A percentile compares a stretch with the other conserved stretches of the same genome.
phyloP scores from a whole-genome alignment of 2,797 vertebrate species.

The Xiphophorus birchmanni region DNA sequence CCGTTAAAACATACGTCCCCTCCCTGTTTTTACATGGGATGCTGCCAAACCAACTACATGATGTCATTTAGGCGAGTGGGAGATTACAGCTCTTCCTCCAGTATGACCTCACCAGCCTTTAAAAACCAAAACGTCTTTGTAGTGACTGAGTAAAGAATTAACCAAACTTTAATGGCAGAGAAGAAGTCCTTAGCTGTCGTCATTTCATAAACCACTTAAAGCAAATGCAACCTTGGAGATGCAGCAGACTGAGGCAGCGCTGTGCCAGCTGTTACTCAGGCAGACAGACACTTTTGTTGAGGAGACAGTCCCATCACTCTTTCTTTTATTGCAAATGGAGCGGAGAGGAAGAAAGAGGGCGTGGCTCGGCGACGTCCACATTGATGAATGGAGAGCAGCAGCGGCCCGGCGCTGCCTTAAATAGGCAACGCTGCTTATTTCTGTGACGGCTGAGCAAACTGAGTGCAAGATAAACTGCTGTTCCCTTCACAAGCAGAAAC shows the following conservation, averaged over 20 bases:
- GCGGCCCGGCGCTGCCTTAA: conserved; percentile 61
- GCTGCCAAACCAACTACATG: conserved; percentile 68
- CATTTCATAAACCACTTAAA: conserved; percentile 18
- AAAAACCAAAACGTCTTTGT: conserved; percentile 28
- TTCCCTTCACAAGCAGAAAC: not conserved
- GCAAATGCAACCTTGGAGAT: not conserved
- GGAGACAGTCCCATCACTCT: conserved; percentile 41
- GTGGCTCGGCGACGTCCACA: conserved; percentile 20
- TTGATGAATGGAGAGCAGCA: conserved; percentile 48
- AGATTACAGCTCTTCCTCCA: conserved; percentile 42
- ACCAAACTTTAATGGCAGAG: conserved; percentile 16
- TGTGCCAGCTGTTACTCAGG: conserved; percentile 30
- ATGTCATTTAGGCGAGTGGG: conserved; percentile 63
- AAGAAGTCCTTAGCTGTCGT: not conserved
- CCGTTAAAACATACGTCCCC: conserved; percentile 33
- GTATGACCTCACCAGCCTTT: conserved; percentile 66
- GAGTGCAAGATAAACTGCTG: conserved; percentile 18
- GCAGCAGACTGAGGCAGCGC: conserved; percentile 11
- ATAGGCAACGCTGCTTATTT: conserved; percentile 72
- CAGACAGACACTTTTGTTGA: conserved; percentile 15
- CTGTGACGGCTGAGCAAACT: conserved; percentile 26
- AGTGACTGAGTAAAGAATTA: conserved; percentile 21
- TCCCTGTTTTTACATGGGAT: conserved; percentile 40
- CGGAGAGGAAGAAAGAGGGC: conserved; percentile 19
- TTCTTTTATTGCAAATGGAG: conserved; percentile 41